Percentiles rank a stretch among this genome's conserved stretches.
Conservation (phyloP, 1,140 invertebrate genomes). For the Wiebesia pumilae region DNA sequence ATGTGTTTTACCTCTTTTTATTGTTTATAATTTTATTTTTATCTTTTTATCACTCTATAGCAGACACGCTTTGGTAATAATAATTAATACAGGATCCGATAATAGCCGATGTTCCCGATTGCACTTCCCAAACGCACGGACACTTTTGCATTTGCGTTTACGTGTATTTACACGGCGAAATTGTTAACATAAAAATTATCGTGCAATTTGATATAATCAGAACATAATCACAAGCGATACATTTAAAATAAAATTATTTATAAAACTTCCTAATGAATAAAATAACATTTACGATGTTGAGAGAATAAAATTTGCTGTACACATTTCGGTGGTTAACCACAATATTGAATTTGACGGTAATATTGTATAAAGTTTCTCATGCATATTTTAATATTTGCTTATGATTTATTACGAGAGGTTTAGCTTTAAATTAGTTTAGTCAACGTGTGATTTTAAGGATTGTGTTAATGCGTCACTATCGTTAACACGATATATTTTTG, state of each 20-base stretch:
- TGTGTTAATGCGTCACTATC: constrained; percentile 14
- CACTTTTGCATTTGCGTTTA: not conserved
- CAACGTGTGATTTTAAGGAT: constrained; percentile 4
- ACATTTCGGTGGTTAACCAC: too few species aligned
- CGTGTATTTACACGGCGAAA: constrained; percentile 11
- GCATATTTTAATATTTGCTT: not conserved
- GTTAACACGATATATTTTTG: constrained; percentile 15
- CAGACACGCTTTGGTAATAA: constrained; percentile 28
- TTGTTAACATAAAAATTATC: constrained; percentile 17
- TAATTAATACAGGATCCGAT: constrained; percentile 19
- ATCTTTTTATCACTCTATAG: constrained; percentile 36
- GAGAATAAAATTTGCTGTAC: too few species aligned
- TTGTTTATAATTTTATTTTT: constrained; percentile 46
- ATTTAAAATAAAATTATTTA: not conserved
- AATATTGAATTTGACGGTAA: constrained; percentile 13
- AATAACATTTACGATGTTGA: constrained; percentile 1
- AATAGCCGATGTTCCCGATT: constrained; percentile 13
- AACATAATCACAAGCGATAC: not conserved
- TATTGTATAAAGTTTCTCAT: constrained; percentile 4
- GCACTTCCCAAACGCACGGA: constrained; percentile 3
- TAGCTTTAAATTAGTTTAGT: not conserved
- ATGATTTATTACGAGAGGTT: not conserved
- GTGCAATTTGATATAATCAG: not conserved
- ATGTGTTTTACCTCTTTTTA: constrained; percentile 31
- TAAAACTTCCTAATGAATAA: constrained; percentile 5